Base-by-base conservation (phyloP, 2,888 invertebrate species). In the Magallana nippona region DNA sequence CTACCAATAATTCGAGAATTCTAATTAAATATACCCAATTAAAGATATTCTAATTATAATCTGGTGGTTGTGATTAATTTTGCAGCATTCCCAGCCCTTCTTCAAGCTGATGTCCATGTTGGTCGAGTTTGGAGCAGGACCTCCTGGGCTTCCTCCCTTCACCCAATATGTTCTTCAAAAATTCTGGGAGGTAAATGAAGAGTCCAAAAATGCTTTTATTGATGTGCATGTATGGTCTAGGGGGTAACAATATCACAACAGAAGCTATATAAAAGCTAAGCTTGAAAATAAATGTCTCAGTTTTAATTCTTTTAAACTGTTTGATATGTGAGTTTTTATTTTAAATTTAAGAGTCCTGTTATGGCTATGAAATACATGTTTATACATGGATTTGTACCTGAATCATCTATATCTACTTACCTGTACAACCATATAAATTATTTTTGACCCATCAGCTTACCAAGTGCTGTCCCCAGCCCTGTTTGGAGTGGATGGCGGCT, bases 401-500 rank as follows among this genome's bases (percentile, higher is more conserved):
- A 44, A 44, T 44, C 3, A 44, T 44, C 44, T 44, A 0, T 44
- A 44, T 44, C 8, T 44, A 44, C 44, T 44, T 44, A 44, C 44
- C 44, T 44, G 44, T 44, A 44, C 44, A 44, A 3, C 44, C 8
- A 44, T 44, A 44, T 44, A 27, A 1, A 27, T 44, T 44, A 44
- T 44, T 44, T n/a, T 44, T 44, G 44, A 44, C 44, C 10, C 44
- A 85, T 27, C 89, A 94, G 94, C 90, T 94, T 78, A 97, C 97
- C 0, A 97, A 98, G 93, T 97, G 97, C 90, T 98, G 98, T 89
- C 98, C 98, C 2, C 97, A 98, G 93, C 97, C 97, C 11, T 97
- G 98, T 79, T 95, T 98, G 5, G 98, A 98, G 94, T 98, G 98
- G 98, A 95, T 98, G 84, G 92, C 94, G 15, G 90, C 92, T 56